Evolutionary conservation across 2,113 vertebrate genomes (phyloP), one percentile per base, ranked within the genome.

Genomic region (Dolichallabes microphthalmus): DNA sequence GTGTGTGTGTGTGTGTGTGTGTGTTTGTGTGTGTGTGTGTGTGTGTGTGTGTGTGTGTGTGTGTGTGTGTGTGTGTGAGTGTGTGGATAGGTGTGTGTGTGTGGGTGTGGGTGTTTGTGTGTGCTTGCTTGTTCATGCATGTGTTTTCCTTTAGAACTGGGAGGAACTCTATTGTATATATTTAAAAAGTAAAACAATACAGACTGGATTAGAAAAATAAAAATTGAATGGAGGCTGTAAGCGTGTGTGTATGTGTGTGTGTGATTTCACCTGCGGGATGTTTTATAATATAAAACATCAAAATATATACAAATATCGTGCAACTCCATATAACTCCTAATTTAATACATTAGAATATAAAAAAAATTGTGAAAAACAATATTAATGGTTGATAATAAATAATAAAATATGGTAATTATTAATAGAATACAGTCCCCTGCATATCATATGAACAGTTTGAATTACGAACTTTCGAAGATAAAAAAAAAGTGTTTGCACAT

Each of bases 21-120:
- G n/a, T n/a, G n/a, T n/a, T n/a, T n/a, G n/a, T n/a, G n/a, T n/a
- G n/a, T n/a, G n/a, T n/a, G n/a, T n/a, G n/a, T n/a, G n/a, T n/a
- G n/a, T n/a, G n/a, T n/a, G n/a, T n/a, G n/a, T n/a, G n/a, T n/a
- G n/a, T n/a, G n/a, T n/a, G n/a, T n/a, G n/a, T n/a, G n/a, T 61
- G 60, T 61, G 60, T 25, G 61, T 63, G 25, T 64, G 61, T 64
- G 25, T 64, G 61, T 64, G 60, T 61, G 60, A 27, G n/a, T 64
- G 63, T 27, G 63, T 64, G 63, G 27, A n/a, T 64, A n/a, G 27
- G 63, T 30, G 60, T 61, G 60, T 61, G 60, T n/a, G 60, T 61
- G 60, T 61, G 63, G n/a, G 63, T 27, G 63, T 64, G n/a, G n/a
- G 63, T 64, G 63, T 27, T n/a, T 64, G 63, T 66, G 63, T 66